Evolutionary conservation across 2,888 invertebrate species (phyloP), one percentile per base, ranked within the genome.

Genomic region (Neoascia interrupta): DNA sequence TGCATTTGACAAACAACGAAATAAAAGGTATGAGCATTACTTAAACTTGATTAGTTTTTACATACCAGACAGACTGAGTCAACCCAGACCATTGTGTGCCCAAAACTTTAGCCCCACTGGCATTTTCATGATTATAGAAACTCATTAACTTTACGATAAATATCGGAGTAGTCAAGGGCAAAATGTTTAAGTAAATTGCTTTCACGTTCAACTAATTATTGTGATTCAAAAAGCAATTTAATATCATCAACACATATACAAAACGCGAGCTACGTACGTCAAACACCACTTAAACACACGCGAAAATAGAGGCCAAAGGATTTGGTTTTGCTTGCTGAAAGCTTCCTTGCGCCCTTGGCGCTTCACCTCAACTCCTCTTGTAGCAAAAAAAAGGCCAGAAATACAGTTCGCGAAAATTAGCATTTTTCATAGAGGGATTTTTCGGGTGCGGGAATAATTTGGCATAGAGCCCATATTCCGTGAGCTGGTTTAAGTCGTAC

Each of bases 111-210:
- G 31, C 31, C 31, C 8, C 45, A 45, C 15, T 19, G 21, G 45
- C 34, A 34, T 16, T 19, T 16, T 23, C 19, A 16, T 23, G 39
- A 26, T 23, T 28, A 49, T 31, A 61, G 34, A 61, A 31, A 13
- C 34, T 58, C 47, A 68, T 58, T 68, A 41, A 58, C 49, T 51
- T 41, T 23, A 18, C 58, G 58, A 68, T 68, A 23, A 68, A 39
- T 41, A 68, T 68, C 68, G 15, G 18, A 13, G n/a, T 13, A 49
- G 56, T 58, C 68, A 68, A 68, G 68, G 58, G 49, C 41, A n/a
- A 58, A 58, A 21, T 51, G 26, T 58, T 68, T 68, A 58, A 41
- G 34, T 58, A 58, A 58, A 68, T 68, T 68, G 68, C 68, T 68
- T 49, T 49, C 15, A 47, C 58, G 49, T 58, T 58, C 68, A 51